Conservation (phyloP, 2,113 vertebrate species). For the Petrocephalus microphthalmus region DNA sequence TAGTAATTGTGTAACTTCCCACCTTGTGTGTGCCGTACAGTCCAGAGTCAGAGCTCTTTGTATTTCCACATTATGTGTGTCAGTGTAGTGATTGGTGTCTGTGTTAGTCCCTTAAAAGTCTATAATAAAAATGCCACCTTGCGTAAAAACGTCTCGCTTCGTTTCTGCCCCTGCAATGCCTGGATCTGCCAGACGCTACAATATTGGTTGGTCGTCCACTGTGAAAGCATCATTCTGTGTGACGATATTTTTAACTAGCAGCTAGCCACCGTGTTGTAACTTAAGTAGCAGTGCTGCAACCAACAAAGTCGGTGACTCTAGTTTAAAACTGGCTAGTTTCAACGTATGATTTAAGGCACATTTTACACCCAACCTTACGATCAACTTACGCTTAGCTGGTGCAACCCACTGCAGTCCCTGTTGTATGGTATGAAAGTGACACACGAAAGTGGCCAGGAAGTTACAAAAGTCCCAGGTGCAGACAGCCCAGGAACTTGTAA, state of each 20-base stretch:
- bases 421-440: background rate
- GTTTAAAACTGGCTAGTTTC: background rate
- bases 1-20: background rate
- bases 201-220: background rate
- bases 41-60: background rate
- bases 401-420: background rate
- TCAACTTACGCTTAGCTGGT: background rate
- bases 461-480: background rate
- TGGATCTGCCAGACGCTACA: background rate
- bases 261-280: background rate
- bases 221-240: background rate
- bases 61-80: background rate
- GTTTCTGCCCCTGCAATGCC: background rate
- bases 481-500: background rate
- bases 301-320: background rate
- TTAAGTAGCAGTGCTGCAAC: background rate
- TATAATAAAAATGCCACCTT: background rate
- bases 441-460: background rate
- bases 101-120: background rate
- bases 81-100: background rate
- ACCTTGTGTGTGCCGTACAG: accelerated
- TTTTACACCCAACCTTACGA: background rate
- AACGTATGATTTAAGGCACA: background rate
- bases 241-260: background rate
- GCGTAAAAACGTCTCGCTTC: too few species aligned